These are phyloP conservation scores for Tigriopus californicus DNA, from an alignment of 2,888 invertebrate genomes.

Conservation along the genomic window DNA sequence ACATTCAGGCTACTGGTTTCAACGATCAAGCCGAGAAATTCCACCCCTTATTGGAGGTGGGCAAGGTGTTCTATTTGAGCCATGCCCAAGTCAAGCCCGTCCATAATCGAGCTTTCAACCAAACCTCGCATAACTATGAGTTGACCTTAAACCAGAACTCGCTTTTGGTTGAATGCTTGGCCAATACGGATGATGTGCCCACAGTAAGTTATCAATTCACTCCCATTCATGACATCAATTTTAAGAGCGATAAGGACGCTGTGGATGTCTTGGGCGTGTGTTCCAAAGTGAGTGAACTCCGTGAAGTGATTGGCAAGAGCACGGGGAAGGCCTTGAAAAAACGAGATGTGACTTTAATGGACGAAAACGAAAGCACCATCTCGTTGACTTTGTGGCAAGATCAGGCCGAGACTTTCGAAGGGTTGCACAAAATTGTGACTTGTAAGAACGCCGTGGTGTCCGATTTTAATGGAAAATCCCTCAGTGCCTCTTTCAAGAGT, in stretches of 20 bases:
- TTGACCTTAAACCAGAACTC: not conserved
- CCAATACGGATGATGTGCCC: not conserved
- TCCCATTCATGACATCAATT: not conserved
- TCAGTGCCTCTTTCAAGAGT: not conserved
- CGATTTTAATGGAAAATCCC: constrained; percentile 7
- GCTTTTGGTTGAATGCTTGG: not conserved
- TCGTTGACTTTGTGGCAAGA: constrained; percentile 4
- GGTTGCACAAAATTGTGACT: not conserved
- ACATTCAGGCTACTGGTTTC: constrained; percentile 11
- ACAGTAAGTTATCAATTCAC: not conserved
- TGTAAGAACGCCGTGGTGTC: not conserved
- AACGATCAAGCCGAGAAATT: not conserved
- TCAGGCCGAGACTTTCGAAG: not conserved
- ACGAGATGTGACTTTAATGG: constrained; percentile 4
- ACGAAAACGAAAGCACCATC: not conserved
- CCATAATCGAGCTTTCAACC: not conserved
- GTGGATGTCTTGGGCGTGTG: constrained; percentile 2
- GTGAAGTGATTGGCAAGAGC: not conserved
- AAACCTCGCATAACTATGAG: constrained; percentile 9
- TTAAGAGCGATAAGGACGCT: not conserved
- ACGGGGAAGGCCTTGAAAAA: not conserved
- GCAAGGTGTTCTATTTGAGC: constrained; percentile 1
- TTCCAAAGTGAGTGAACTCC: not conserved
- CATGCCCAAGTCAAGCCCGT: constrained; percentile 3
- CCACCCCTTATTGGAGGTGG: not conserved